Conservation (phyloP, 2,888 invertebrate genomes). For the Alviniconcha strummeri region DNA sequence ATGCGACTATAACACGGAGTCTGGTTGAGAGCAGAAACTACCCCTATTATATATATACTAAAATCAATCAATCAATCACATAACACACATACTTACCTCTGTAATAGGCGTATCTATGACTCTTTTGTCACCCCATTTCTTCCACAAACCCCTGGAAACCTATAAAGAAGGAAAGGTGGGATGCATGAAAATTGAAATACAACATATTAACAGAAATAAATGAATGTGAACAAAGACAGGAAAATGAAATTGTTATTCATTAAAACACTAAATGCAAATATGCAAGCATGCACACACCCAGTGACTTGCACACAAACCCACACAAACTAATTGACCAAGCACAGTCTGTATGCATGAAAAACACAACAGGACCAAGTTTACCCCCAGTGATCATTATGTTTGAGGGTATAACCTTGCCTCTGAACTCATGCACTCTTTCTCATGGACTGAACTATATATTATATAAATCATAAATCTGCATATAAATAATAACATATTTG, state of each 20-base stretch:
- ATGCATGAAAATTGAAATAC: not conserved
- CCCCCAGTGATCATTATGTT: no score
- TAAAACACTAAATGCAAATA: no score
- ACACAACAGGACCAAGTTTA: no score
- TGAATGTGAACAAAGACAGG: not conserved
- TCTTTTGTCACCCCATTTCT: constrained; percentile 97
- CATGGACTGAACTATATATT: no score
- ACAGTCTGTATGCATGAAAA: no score
- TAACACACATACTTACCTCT: constrained; percentile 76
- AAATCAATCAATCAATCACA: no score
- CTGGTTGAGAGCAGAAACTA: no score
- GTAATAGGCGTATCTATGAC: constrained; percentile 99
- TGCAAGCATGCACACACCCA: not conserved
- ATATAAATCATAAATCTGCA: not conserved
- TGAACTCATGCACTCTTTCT: no score
- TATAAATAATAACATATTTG: not conserved
- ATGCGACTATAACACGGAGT: no score
- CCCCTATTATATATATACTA: no score
- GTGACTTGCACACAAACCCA: not conserved
- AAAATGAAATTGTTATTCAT: not conserved
- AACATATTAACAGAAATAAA: not conserved
- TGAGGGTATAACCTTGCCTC: no score
- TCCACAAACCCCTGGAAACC: constrained; percentile 96
- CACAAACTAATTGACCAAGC: no score
- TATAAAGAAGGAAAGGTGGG: constrained; percentile 70